phyloP scores from a whole-genome alignment of 2,888 invertebrate genomes.

The Phorcus lineatus region DNA sequence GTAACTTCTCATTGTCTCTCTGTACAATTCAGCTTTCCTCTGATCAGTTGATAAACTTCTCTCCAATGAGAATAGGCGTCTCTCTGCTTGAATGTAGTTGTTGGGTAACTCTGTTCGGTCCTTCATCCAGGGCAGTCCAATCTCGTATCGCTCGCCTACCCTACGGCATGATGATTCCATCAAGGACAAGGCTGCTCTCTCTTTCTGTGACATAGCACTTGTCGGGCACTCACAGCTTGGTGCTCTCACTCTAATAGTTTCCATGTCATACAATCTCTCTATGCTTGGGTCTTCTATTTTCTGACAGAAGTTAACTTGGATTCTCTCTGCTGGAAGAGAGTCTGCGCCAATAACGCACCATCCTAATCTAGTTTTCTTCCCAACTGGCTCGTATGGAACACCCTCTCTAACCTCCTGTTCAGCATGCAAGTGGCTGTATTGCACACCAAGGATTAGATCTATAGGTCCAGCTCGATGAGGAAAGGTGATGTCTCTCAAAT shows the following conservation, averaged over 20 bases:
- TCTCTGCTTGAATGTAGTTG: conserved; percentile 22
- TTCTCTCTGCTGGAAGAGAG: not conserved
- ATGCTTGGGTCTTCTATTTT: not conserved
- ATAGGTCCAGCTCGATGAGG: conserved; percentile 21
- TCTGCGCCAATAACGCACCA: conserved; percentile 33
- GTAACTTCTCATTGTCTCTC: conserved; percentile 11
- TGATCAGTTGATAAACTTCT: conserved; percentile 19
- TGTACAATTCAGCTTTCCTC: not conserved
- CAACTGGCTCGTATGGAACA: conserved; percentile 25
- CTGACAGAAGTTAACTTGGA: conserved; percentile 18
- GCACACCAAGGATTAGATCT: conserved; percentile 26
- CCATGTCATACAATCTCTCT: conserved; percentile 27
- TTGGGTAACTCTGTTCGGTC: conserved; percentile 23
- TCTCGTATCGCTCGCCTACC: conserved; percentile 6
- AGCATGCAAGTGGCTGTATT: conserved; percentile 29
- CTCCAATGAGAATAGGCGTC: conserved; percentile 23
- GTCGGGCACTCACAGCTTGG: conserved; percentile 19
- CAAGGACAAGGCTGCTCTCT: not conserved
- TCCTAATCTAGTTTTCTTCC: conserved; percentile 25
- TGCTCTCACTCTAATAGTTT: conserved; percentile 24
- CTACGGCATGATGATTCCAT: not conserved
- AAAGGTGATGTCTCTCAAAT: not conserved
- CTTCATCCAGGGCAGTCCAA: conserved; percentile 26
- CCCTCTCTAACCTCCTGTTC: conserved; percentile 22
- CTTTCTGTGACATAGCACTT: not conserved